A percentile compares a stretch with the other conserved stretches of the same genome.
phyloP scores from a whole-genome alignment of 2,888 invertebrate species.

The Drosophila histrio region DNA sequence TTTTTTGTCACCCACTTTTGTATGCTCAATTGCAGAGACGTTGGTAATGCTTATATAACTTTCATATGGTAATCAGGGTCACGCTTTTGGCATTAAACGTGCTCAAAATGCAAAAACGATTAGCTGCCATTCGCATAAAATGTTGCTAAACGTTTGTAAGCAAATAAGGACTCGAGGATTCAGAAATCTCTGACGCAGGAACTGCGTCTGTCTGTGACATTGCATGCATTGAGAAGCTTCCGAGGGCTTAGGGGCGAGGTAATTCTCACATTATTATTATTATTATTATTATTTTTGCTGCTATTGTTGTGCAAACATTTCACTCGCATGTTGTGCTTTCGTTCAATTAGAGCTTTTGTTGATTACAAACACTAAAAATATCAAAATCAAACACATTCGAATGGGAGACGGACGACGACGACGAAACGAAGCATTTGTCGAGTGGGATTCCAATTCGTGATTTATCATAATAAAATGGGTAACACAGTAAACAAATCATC shows the following conservation, averaged over 20 bases:
- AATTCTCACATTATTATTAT: background rate
- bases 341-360: constrained; percentile 72
- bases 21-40: background rate
- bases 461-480: constrained; percentile 78
- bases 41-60: constrained; percentile 11
- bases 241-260: background rate
- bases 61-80: constrained; percentile 76
- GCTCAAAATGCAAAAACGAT: constrained; percentile 71
- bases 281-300: too few relatives aligned
- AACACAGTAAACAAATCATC: constrained; percentile 66
- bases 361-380: constrained; percentile 80
- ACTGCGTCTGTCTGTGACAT: constrained; percentile 33
- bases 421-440: constrained; percentile 4
- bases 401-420: too few relatives aligned
- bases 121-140: constrained; percentile 61
- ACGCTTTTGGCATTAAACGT: constrained; percentile 75
- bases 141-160: constrained; percentile 70
- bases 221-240: constrained; percentile 55
- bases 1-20: background rate
- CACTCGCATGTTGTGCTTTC: constrained; percentile 57
- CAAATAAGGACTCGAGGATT: constrained; percentile 56
- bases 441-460: constrained; percentile 46
- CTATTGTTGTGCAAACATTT: constrained; percentile 61
- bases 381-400: constrained; percentile 52
- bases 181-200: background rate